Percentiles rank a stretch among this genome's conserved stretches.
These are phyloP conservation scores for Platynereis dumerilii DNA, from an alignment of 2,888 invertebrate genomes.

Conservation along the genomic window DNA sequence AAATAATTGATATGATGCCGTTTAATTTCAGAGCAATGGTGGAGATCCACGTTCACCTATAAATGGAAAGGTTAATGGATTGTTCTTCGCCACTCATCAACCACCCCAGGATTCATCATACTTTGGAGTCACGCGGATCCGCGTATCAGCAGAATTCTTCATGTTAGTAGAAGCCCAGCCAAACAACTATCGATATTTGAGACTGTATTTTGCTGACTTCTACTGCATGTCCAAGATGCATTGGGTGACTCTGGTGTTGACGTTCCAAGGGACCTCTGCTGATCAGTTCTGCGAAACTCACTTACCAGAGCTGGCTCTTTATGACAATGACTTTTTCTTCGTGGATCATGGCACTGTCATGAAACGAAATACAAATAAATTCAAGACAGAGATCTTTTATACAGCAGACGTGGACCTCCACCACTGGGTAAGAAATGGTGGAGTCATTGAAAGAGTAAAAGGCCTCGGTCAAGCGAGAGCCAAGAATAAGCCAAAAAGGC, in stretches of 20 bases:
- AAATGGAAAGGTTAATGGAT: slow-evolving; percentile 24
- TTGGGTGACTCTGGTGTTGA: slow-evolving; percentile 17
- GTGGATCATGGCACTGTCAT: neutral
- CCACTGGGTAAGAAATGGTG: neutral
- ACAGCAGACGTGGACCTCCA: slow-evolving; percentile 15
- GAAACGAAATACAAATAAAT: neutral
- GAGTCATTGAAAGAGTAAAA: no score
- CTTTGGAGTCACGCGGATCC: neutral
- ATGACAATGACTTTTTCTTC: slow-evolving; percentile 3
- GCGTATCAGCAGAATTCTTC: neutral
- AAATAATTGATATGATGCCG: slow-evolving; percentile 27
- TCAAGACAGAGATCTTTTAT: slow-evolving; percentile 22
- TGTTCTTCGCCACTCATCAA: slow-evolving; percentile 19
- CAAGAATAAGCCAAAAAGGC: no score
- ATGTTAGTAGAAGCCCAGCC: neutral
- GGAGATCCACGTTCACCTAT: slow-evolving; percentile 24
- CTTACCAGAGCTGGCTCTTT: neutral
- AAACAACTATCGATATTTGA: no score
- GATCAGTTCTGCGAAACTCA: slow-evolving; percentile 7
- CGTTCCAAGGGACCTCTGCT: neutral
- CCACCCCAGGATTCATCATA: neutral
- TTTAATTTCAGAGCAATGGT: slow-evolving; percentile 20
- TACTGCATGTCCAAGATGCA: slow-evolving; percentile 24
- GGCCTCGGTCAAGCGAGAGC: no score
- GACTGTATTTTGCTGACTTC: slow-evolving; percentile 29